Base-by-base conservation (phyloP, 2,113 vertebrate species). In the Callithrix jacchus region DNA sequence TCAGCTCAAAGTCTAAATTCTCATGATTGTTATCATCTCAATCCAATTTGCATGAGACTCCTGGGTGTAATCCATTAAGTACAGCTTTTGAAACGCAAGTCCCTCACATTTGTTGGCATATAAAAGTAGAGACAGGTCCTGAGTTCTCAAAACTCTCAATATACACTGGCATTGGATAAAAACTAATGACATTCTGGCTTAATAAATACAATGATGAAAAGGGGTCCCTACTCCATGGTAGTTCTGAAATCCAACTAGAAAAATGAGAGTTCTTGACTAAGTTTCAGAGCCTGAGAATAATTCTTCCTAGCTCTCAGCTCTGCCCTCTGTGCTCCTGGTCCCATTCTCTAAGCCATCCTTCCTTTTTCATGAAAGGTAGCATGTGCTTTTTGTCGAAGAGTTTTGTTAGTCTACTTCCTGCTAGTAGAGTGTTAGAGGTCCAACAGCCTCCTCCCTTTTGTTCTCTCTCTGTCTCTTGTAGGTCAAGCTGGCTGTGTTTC, bases 141-240 rank as follows among this genome's bases (percentile, higher is more conserved):
- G 11, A 23, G 56, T 37, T 35, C 25, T 49, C n/a, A 49, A n/a
- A 4, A 21, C 23, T 42, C 21, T 45, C 30, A n/a, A 40, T 8
- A 20, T 20, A 84, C 30, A 45, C 23, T 6, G 54, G 17, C 30
- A 66, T 52, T 58, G 5, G 1, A 21, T 40, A 37, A 82, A 32
- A n/a, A 1, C 35, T 4, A 17, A 47, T 11, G n/a, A 4, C 0
- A 3, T 45, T 66, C 12, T 47, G 27, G 23, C 70, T 70, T 20
- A 61, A 37, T 3, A 7, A 25, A 32, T 4, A 77, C 58, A 8
- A 17, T 42, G 2, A 27, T 13, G 25, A 37, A n/a, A 81, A 94
- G 42, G 54, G 25, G 47, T 10, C 8, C 3, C 16, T n/a, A 12
- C 6, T 7, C 11, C 27, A 17, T 0, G 3, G 16, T 1, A 27